Base-by-base conservation (phyloP, 2,888 invertebrate species). In the Congeria kusceri region DNA sequence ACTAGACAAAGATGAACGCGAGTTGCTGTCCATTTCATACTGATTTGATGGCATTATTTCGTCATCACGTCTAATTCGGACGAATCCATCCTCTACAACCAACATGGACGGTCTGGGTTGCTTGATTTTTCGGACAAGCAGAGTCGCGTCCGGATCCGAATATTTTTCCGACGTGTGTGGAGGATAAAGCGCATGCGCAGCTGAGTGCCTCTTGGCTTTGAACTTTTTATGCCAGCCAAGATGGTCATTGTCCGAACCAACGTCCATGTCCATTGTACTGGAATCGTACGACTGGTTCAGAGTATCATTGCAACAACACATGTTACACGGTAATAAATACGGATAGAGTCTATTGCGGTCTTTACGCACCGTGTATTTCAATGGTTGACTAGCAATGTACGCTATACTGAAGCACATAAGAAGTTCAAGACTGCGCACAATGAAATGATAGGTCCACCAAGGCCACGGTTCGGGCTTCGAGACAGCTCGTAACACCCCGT, bases 401-500 rank as follows among this genome's bases (percentile, higher is more conserved):
- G 96, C 96, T 87, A 92, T 97, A 95, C 69, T 95, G 4, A 96
- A 96, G 87, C 98, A 97, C 90, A 98, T 96, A n/a, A 96, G 95
- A 59, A 98, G 96, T 94, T 98, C 98, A 67, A 97, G 95, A 7
- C 97, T 94, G 29, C 98, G 95, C 66, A 97, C 95, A 0, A 96
- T 96, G 90, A 97, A 96, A 91, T 98, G 97, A 94, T 97, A 98
- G 25, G 97, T 96, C 97, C 97, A 98, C 95, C 98, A 96, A 3
- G 97, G 95, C 98, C 98, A 98, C 80, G 95, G 94, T 77, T 94
- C 93, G 0, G 95, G 94, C 28, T 91, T 91, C 11, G 86, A 85
- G 11, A 71, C 62, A 0, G 91, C 81, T 11, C 69, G 44, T 87
- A 94, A 87, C 88, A 93, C 94, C 82, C 92, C 82, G 92, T 93